phyloP scores from a whole-genome alignment of 2,797 vertebrate genomes.

The Syndactyla subalaris region DNA sequence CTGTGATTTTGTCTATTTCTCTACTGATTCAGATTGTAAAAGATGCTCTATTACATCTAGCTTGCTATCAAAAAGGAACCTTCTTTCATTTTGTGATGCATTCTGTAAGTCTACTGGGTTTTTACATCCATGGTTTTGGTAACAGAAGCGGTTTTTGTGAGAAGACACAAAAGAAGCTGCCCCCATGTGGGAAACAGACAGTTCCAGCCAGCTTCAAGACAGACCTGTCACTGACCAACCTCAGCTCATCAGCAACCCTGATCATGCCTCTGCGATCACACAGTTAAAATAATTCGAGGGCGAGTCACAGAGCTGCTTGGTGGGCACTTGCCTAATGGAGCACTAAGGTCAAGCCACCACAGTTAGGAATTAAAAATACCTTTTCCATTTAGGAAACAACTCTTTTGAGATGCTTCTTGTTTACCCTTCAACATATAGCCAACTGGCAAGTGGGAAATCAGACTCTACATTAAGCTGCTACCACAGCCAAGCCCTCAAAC shows the following conservation, averaged over 20 bases:
- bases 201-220: background rate
- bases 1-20: background rate
- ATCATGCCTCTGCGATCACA: background rate
- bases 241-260: accelerated
- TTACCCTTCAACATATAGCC: background rate
- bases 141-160: background rate
- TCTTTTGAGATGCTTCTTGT: background rate
- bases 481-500: background rate
- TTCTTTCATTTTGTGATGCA: background rate
- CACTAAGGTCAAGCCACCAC: background rate
- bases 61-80: background rate
- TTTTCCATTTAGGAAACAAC: background rate
- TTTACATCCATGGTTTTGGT: background rate
- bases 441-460: background rate
- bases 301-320: background rate
- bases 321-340: accelerated
- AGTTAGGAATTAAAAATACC: background rate
- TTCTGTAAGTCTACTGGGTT: background rate
- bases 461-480: background rate
- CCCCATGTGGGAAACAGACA: accelerated
- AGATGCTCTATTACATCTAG: background rate
- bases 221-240: background rate
- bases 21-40: background rate
- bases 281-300: background rate
- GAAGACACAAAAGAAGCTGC: background rate